Percentiles rank a stretch among this genome's conserved stretches.
These are phyloP conservation scores for Siderastrea radians DNA, from an alignment of 92 coral and sea anemone species.

Conservation along the genomic window DNA sequence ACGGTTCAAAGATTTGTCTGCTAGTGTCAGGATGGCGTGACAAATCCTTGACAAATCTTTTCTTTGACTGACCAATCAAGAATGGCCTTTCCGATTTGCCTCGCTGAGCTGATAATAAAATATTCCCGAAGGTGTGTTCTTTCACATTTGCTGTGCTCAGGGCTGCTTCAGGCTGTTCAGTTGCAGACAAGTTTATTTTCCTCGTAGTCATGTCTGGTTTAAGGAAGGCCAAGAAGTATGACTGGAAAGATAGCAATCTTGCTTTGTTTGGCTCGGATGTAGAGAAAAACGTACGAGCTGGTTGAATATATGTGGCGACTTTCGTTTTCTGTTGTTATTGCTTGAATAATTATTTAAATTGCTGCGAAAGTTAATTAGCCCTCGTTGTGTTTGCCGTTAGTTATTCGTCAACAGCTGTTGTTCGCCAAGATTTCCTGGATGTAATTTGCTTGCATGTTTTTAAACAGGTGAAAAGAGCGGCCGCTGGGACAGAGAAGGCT, in stretches of 20 bases:
- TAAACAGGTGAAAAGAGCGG: conserved; percentile 74
- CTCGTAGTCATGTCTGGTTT: conserved; percentile 78
- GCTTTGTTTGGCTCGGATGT: conserved; percentile 90
- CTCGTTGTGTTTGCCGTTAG: neutral
- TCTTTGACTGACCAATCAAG: conserved; percentile 13
- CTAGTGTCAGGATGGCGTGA: conserved; percentile 9
- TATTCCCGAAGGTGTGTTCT: conserved; percentile 17
- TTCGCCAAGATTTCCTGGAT: neutral
- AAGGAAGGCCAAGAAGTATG: conserved; percentile 83
- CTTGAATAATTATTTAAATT: too few relatives aligned
- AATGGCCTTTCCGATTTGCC: neutral
- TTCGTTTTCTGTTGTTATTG: neutral
- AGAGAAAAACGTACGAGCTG: conserved; percentile 83
- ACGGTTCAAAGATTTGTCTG: neutral
- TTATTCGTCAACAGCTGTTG: conserved; percentile 6
- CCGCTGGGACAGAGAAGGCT: conserved; percentile 85
- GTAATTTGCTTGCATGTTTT: neutral
- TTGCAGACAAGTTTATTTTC: neutral
- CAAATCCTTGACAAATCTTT: neutral
- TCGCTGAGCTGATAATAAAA: neutral
- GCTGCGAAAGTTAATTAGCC: too few relatives aligned
- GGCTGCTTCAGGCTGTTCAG: neutral
- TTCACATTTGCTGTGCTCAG: neutral
- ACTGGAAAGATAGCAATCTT: conserved; percentile 92
- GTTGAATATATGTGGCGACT: neutral